A percentile compares a stretch with the other conserved stretches of the same genome.
phyloP scores from a whole-genome alignment of 2,888 invertebrate genomes.

The Orthosia incerta region DNA sequence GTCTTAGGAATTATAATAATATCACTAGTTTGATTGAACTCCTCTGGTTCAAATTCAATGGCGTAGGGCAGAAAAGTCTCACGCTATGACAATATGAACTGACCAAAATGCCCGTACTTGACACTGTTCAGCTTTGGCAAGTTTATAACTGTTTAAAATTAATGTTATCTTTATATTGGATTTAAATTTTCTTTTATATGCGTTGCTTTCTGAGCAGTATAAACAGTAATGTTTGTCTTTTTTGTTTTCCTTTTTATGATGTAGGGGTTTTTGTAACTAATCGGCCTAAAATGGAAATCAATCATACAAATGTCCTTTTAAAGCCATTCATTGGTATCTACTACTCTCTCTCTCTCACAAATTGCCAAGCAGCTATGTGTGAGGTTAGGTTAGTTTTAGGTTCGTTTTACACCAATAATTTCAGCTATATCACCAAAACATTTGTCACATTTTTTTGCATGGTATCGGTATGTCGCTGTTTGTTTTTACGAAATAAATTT shows the following conservation, averaged over 20 bases:
- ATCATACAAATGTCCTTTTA: neutral
- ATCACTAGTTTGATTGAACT: too few species aligned
- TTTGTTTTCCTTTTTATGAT: too few species aligned
- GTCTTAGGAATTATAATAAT: neutral
- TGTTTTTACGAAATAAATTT: constrained; percentile 33
- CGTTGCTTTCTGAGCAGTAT: too few species aligned
- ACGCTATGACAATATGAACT: too few species aligned
- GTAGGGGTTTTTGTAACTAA: neutral
- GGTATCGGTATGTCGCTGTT: neutral
- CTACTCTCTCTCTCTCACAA: neutral
- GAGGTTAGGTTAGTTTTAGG: neutral
- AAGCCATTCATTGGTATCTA: neutral
- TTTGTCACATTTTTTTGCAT: constrained; percentile 2
- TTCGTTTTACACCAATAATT: neutral
- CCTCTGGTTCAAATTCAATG: too few species aligned
- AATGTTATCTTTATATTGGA: too few species aligned
- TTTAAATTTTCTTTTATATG: too few species aligned
- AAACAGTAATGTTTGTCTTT: too few species aligned
- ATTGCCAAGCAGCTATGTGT: neutral
- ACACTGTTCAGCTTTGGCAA: too few species aligned
- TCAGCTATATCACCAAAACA: neutral
- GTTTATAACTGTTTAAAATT: too few species aligned
- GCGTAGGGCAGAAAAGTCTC: too few species aligned
- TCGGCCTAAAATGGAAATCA: neutral
- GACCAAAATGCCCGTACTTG: too few species aligned